A percentile compares a stretch with the other conserved stretches of the same genome.
Conservation (phyloP, 2,797 vertebrate species). For the Macroramphosus scolopax region DNA sequence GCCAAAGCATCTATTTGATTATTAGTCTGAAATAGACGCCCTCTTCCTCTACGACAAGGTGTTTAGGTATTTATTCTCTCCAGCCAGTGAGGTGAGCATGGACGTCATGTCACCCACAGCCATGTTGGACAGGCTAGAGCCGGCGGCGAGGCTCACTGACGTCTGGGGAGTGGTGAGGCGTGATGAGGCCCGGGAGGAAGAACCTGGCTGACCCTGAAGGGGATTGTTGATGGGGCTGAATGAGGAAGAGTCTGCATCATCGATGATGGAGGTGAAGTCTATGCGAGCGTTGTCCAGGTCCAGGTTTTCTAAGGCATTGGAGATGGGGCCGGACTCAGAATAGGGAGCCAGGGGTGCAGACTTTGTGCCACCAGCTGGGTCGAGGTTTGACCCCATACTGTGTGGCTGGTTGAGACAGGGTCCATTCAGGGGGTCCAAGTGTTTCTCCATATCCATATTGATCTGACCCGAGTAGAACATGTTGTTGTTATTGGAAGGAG, state of each 20-base stretch:
- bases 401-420: conserved; percentile 82
- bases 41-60: conserved; percentile 70
- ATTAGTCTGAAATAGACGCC: conserved; percentile 15
- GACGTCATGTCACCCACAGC: conserved; percentile 96
- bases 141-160: conserved; percentile 76
- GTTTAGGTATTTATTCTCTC: conserved; percentile 95
- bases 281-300: conserved; percentile 96
- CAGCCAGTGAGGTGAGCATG: conserved; percentile 92
- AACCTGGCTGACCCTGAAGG: conserved; percentile 64
- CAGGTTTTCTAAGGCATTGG: conserved; percentile 91
- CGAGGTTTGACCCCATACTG: conserved; percentile 70
- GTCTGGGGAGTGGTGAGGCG: conserved; percentile 82
- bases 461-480: conserved; percentile 81
- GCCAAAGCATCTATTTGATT: conserved; percentile 30
- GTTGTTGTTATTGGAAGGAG: conserved; percentile 66
- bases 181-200: conserved; percentile 79
- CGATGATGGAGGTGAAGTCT: conserved; percentile 95
- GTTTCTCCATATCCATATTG: conserved; percentile 77
- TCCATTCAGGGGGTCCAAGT: conserved; percentile 69
- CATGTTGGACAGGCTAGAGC: conserved; percentile 89
- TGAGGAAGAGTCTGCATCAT: conserved; percentile 83
- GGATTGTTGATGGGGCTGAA: conserved; percentile 77
- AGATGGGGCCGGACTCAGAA: conserved; percentile 81
- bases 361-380: conserved; percentile 68
- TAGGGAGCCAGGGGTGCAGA: conserved; percentile 77